A percentile compares a stretch with the other conserved stretches of the same genome.
phyloP scores from a whole-genome alignment of 2,113 vertebrate genomes.

The Nibea albiflora region DNA sequence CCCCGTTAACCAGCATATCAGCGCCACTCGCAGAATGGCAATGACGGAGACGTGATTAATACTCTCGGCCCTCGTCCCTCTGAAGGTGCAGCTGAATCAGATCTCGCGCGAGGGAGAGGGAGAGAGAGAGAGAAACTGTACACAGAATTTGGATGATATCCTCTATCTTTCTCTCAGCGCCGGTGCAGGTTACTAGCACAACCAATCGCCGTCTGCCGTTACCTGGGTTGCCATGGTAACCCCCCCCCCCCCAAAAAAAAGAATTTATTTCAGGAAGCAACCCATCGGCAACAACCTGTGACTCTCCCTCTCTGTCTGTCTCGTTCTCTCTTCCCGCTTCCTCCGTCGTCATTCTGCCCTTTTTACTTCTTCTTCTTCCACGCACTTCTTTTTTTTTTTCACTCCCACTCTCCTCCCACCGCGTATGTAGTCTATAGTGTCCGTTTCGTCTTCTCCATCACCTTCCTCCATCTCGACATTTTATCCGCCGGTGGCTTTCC shows the following conservation, averaged over 20 bases:
- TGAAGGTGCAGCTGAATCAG: neutral
- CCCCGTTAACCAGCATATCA: neutral
- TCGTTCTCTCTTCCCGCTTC: neutral
- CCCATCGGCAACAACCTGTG: conserved; percentile 70
- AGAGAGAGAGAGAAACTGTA: conserved; percentile 19
- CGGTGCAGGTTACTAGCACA: conserved; percentile 53
- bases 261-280: conserved; percentile 76
- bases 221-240: conserved; percentile 78
- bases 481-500: conserved; percentile 51
- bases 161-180: conserved; percentile 24
- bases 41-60: conserved; percentile 3
- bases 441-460: neutral
- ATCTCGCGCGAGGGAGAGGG: neutral
- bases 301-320: conserved; percentile 38
- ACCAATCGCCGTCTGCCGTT: conserved; percentile 65
- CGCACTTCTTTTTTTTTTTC: neutral
- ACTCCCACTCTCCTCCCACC: neutral
- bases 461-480: conserved; percentile 28
- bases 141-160: conserved; percentile 26
- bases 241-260: conserved; percentile 57
- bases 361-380: neutral
- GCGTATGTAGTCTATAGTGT: too few relatives aligned
- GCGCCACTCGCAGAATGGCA: neutral
- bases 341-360: conserved; percentile 15
- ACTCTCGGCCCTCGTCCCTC: neutral